Base-by-base conservation (phyloP, 2,888 invertebrate genomes). In the Microdon myrmicae region DNA sequence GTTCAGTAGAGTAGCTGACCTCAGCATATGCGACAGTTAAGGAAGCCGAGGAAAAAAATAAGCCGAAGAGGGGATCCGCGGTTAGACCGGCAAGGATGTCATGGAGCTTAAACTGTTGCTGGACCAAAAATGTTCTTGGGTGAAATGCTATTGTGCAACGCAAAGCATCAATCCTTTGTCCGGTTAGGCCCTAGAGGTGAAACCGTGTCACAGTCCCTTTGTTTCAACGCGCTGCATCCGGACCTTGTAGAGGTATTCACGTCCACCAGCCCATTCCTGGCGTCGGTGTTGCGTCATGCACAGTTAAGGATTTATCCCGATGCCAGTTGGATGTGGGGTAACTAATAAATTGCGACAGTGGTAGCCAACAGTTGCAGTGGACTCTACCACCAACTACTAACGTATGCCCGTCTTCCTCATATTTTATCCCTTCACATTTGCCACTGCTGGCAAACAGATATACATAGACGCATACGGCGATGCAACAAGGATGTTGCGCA, bases 291-390 rank as follows among this genome's bases (percentile, higher is more conserved):
- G n/a, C n/a, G n/a, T n/a, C n/a, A n/a, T n/a, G n/a, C 16, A 45
- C 41, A 22, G 38, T 56, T 56, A 41, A 51, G 39, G 35, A 56
- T 58, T 41, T 64, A 51, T 58, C 37, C 56, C 32, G 43, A 58
- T 47, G 51, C 53, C 34, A 38, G 64, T 64, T 53, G 41, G 43
- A 51, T n/a, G n/a, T n/a, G n/a, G n/a, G 64, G 58, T 26, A 58
- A 58, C 64, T 64, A 64, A 64, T 64, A 64, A 64, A 64, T 64
- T 64, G 64, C 51, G 64, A 64, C 64, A 53, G 51, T 37, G 19
- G 51, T 47, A 51, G 64, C 47, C n/a, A n/a, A n/a, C n/a, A n/a
- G 38, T 25, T 29, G 28, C 34, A 26, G 29, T 44, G 31, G 41
- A 39, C 31, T 44, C 44, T 38, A 37, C 41, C 56, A 54, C 39